Base-by-base conservation (phyloP, 2,797 vertebrate genomes). In the Gymnoscopelus braueri region DNA sequence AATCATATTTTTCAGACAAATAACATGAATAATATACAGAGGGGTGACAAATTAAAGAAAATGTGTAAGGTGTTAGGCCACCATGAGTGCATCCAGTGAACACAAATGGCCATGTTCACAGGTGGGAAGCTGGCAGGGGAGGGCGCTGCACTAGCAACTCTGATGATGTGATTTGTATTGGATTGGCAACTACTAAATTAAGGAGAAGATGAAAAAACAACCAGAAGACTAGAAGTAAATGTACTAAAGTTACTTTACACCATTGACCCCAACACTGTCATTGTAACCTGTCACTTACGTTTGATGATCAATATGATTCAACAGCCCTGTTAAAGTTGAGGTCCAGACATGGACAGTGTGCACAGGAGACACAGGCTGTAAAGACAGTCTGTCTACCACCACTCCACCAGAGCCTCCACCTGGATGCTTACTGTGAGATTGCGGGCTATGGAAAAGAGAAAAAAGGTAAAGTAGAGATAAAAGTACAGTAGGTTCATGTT, bases 281-380 rank as follows among this genome's bases (percentile, higher is more conserved):
- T 35, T 6, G 32, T 35, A 5, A 5, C 32, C 32, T 35, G 32
- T 35, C 32, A 35, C 32, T 35, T 35, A 35, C 6, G 32, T 35
- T 35, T 35, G 7, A 29, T 62, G n/a, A 35, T 54, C 47, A 0
- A 14, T 57, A 50, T 60, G n/a, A 47, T 10, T 10, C 35, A 19
- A 60, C 83, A 98, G 97, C 97, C 19, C 81, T 98, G 80, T 2
- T 98, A 87, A 95, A 90, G 91, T 93, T 98, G 67, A 90, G 13
- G 65, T 74, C 93, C 2, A 60, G 1, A 15, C 44, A 12, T 0
- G 94, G 95, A 12, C 80, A 78, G 14, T 94, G 93, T 70, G 89
- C 96, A 0, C 51, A 75, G 71, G 92, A 95, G 62, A 95, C 93
- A 2, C 35, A 60, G 0, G 77, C 79, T 0, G 95, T 97, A 61